A percentile compares a stretch with the other conserved stretches of the same genome.
These are phyloP conservation scores for Hippoglossus stenolepis DNA, from an alignment of 2,113 vertebrate genomes.

Conservation along the genomic window DNA sequence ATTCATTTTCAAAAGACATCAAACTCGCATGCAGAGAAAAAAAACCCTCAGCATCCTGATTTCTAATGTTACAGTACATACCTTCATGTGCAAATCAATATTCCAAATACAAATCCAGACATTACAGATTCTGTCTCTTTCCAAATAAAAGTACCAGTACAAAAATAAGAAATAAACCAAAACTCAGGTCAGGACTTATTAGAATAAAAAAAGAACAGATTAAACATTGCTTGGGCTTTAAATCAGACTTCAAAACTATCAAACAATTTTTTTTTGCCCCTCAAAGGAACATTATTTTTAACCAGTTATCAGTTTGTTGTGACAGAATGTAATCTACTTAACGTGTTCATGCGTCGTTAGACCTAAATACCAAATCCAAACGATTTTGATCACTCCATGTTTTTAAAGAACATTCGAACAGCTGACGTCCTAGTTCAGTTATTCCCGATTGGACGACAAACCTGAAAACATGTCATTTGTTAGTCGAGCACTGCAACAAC, in stretches of 20 bases:
- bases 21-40: slow-evolving; percentile 58
- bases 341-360: not conserved
- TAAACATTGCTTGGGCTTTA: slow-evolving; percentile 19
- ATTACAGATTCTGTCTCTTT: slow-evolving; percentile 38
- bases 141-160: slow-evolving; percentile 58
- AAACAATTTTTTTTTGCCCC: slow-evolving; percentile 5
- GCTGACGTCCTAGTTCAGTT: not conserved
- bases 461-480: slow-evolving; percentile 16
- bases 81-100: slow-evolving; percentile 68
- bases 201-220: slow-evolving; percentile 36
- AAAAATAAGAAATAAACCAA: slow-evolving; percentile 15
- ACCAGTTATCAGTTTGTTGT: not conserved
- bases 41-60: not conserved
- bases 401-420: slow-evolving; percentile 8
- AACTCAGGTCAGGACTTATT: slow-evolving; percentile 8
- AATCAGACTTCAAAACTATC: slow-evolving; percentile 33
- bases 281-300: slow-evolving; percentile 13
- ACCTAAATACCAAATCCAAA: slow-evolving; percentile 5
- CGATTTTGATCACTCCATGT: not conserved
- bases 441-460: not conserved
- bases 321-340: not conserved
- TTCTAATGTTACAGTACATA: slow-evolving; percentile 68
- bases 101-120: slow-evolving; percentile 50
- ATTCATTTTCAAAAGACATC: slow-evolving; percentile 19
- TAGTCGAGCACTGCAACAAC: slow-evolving; percentile 55